Evolutionary conservation across 2,797 vertebrate genomes (phyloP).

Genomic region (Graptemys geographica): DNA sequence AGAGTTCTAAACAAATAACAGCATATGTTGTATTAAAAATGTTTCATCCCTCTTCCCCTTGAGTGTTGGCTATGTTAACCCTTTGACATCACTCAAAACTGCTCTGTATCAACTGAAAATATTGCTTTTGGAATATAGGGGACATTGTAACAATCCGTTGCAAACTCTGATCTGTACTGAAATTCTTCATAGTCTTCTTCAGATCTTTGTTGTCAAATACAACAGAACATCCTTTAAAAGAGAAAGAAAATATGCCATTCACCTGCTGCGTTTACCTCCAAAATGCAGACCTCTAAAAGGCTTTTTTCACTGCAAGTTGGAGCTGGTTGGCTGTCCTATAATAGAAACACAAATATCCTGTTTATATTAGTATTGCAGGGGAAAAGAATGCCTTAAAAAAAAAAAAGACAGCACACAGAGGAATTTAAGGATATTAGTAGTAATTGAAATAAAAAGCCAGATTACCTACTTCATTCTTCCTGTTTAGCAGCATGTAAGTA

Average conservation of each 20-base stretch:
- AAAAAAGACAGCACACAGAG: slow-evolving; percentile 14
- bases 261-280: background rate
- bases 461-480: slow-evolving; percentile 23
- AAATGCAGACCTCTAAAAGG: background rate
- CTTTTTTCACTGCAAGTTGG: no score
- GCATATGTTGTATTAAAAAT: slow-evolving; percentile 33
- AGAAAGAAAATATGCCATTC: background rate
- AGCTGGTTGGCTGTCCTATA: background rate
- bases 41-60: slow-evolving; percentile 47
- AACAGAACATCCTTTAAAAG: background rate
- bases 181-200: background rate
- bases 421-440: slow-evolving; percentile 23
- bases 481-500: background rate
- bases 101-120: background rate
- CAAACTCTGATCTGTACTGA: background rate
- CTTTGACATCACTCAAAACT: slow-evolving; percentile 7
- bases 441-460: slow-evolving; percentile 50
- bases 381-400: background rate
- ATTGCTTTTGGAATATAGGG: slow-evolving; percentile 5
- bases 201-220: background rate
- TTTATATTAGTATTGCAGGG: background rate
- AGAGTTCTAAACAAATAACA: slow-evolving; percentile 56
- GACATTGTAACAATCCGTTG: background rate
- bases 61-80: slow-evolving; percentile 63
- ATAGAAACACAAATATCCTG: background rate